A percentile compares a stretch with the other conserved stretches of the same genome.
Evolutionary conservation across 1,140 invertebrate species (phyloP).

Genomic region (Eriocheir sinensis): DNA sequence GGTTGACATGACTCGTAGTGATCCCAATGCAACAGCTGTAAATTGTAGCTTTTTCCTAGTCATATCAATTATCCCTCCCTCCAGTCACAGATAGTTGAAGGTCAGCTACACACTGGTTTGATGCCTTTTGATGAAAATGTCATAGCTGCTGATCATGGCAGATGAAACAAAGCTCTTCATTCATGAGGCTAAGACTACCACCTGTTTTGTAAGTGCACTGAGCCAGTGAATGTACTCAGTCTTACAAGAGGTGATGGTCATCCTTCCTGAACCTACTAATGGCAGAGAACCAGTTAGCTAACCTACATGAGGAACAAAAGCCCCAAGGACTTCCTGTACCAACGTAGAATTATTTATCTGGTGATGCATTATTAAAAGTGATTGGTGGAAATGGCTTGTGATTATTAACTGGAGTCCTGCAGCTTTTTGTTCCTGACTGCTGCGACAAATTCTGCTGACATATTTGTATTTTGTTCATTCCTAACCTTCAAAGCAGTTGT

Average conservation of each 20-base stretch:
- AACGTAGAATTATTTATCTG: constrained; percentile 51
- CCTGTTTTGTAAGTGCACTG: background rate
- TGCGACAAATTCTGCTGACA: constrained; percentile 72
- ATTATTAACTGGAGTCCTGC: constrained; percentile 45
- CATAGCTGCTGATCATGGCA: background rate
- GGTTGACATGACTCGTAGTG: constrained; percentile 68
- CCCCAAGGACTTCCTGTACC: constrained; percentile 64
- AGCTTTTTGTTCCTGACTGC: constrained; percentile 57
- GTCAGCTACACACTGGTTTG: constrained; percentile 55
- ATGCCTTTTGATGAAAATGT: constrained; percentile 45
- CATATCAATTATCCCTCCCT: constrained; percentile 75
- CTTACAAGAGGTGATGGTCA: background rate
- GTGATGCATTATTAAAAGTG: constrained; percentile 64
- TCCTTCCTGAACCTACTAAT: constrained; percentile 37
- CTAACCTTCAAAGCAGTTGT: constrained; percentile 76
- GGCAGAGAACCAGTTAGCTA: constrained; percentile 56
- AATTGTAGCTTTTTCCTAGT: constrained; percentile 78
- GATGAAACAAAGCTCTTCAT: background rate
- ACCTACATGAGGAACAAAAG: constrained; percentile 62
- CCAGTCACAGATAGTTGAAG: constrained; percentile 59
- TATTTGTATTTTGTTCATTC: constrained; percentile 77
- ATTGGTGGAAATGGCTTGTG: constrained; percentile 45
- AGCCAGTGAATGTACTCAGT: background rate
- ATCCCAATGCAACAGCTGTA: constrained; percentile 73
- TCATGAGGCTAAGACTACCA: background rate